These are phyloP conservation scores for Aphelenchoides bicaudatus DNA, from an alignment of 2,888 invertebrate species.

Conservation along the genomic window DNA sequence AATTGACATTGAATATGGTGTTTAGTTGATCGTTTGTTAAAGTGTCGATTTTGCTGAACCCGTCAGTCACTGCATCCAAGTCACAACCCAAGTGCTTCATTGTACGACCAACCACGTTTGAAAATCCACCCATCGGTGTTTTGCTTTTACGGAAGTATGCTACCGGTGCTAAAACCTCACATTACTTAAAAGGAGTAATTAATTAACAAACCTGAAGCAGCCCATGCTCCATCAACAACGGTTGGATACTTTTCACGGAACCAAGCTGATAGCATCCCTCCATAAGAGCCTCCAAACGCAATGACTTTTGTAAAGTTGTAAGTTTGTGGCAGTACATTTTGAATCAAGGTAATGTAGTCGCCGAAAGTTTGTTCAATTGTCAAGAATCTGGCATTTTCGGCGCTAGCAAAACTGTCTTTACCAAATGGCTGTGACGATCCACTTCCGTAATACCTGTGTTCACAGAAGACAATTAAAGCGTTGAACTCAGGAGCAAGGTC, in stretches of 20 bases:
- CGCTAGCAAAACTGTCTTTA: background rate
- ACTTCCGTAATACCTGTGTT: conserved; percentile 67
- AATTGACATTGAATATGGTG: conserved; percentile 33
- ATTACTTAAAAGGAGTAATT: conserved; percentile 66
- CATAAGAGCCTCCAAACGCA: conserved; percentile 82
- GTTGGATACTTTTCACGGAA: conserved; percentile 91
- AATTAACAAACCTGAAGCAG: background rate
- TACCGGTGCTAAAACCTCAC: conserved; percentile 88
- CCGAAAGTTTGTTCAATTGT: conserved; percentile 5
- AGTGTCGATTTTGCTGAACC: conserved; percentile 68
- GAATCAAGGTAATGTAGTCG: background rate
- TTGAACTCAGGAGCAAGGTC: conserved; percentile 76
- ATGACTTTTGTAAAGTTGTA: conserved; percentile 67
- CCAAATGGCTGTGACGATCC: conserved; percentile 3
- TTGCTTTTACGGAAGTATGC: conserved; percentile 72
- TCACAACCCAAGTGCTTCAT: conserved; percentile 66
- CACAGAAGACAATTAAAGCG: conserved; percentile 82
- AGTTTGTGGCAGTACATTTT: background rate
- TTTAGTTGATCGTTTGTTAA: conserved; percentile 29
- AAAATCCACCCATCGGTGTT: conserved; percentile 40
- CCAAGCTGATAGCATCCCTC: conserved; percentile 94
- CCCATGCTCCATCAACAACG: conserved; percentile 65
- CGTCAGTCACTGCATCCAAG: conserved; percentile 71
- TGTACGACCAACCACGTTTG: conserved; percentile 72
- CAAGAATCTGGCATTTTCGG: background rate